Base-by-base conservation (phyloP, 2,797 vertebrate species). In the Etheostoma nigrum region DNA sequence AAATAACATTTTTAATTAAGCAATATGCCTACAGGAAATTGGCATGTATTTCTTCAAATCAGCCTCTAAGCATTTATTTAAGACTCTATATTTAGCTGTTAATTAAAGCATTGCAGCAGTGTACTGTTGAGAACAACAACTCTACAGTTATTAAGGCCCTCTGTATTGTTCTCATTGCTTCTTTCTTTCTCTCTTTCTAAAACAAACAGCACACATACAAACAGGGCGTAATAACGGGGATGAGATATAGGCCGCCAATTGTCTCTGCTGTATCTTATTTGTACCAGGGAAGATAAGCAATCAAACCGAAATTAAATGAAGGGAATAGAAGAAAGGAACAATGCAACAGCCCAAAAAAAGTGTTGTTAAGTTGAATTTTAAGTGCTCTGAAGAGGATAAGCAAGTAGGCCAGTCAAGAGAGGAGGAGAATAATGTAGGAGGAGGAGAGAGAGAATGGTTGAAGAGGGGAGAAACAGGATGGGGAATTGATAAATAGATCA, bases 401-500 rank as follows among this genome's bases (percentile, higher is more conserved):
- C 88, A 92, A 92, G 89, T 93, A 91, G 90, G 89, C 70, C 91
- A 88, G 76, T 84, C 49, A 81, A 27, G 64, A 72, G 76, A 89
- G 87, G 90, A 89, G 85, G 86, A 85, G 86, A 83, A 48, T 9
- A 40, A 10, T 40, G 10, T 40, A 80, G 84, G 82, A 87, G 88
- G 86, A 85, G 85, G 76, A 83, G 77, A 78, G 64, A 84, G 72
- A 78, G 76, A 82, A 85, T 66, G 83, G 83, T 83, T 67, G 80
- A 85, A 87, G 83, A 74, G 81, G 67, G 82, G 83, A 54, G 81
- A 66, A 74, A 60, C 49, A 79, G 82, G 78, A 89, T 27, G 62
- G 87, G 90, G 90, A 89, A 86, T 88, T 91, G 91, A 90, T 91
- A 89, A 92, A 87, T 85, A 90, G 91, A 91, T 92, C 89, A 93